Evolutionary conservation across 2,797 vertebrate species (phyloP), one percentile per base, ranked within the genome.

Genomic region (Acanthopagrus latus): DNA sequence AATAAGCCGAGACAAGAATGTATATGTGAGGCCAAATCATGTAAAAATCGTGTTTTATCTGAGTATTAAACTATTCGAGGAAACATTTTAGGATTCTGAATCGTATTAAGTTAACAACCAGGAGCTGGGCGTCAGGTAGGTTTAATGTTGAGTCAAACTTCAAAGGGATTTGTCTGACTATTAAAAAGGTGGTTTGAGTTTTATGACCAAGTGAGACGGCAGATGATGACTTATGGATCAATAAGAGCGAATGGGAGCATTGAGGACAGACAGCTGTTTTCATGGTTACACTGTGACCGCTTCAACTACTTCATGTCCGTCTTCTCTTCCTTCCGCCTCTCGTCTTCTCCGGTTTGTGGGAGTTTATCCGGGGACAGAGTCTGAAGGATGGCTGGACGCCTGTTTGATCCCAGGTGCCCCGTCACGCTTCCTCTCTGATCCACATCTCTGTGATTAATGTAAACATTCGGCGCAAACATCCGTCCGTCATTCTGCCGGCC

Each of bases 181-280:
- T 59, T 56, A 17, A 62, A 55, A 63, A 48, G 2, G 41, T 29
- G 9, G 55, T 47, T 76, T 43, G 23, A 8, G 7, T 14, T 60
- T 38, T 58, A 18, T 54, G 63, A 71, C 13, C 13, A 29, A 59
- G 46, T 67, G 56, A 76, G 66, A 75, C 78, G 64, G 76, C 70
- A 69, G 72, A 78, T 78, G 75, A 86, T 85, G 59, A 52, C 77
- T 29, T 38, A 56, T 62, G 38, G 80, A 87, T 90, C 74, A 16
- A 86, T 86, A 70, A 44, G 62, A 75, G 50, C 63, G 64, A 55
- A 44, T 11, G 77, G 75, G 46, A 83, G 78, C 56, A 18, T 0
- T 29, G 70, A 83, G 74, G 66, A 44, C 78, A 74, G 25, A 67
- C 82, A 80, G 72, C 83, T 78, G 85, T 80, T 87, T 76, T 50